Percentiles rank a stretch among this genome's conserved stretches.
Conservation (phyloP, 53 echinoderm and acorn worm genomes). For the Luidia sarsii region DNA sequence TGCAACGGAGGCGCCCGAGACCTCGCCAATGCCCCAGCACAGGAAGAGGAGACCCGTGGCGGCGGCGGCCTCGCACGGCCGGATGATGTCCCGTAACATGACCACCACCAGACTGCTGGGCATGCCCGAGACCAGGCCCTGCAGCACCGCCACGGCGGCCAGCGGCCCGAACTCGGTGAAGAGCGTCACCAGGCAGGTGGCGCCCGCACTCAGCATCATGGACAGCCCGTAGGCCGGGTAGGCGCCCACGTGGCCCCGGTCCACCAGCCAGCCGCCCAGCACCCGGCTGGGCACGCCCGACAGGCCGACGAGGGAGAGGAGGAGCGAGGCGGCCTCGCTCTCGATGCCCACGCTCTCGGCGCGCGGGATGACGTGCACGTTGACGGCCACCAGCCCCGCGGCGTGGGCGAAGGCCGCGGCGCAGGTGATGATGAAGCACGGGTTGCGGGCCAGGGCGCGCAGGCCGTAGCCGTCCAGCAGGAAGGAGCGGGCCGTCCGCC, state of each 20-base stretch:
- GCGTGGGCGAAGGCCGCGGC: background rate
- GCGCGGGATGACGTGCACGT: background rate
- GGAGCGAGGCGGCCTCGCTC: background rate
- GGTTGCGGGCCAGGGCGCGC: background rate
- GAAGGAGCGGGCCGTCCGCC: background rate
- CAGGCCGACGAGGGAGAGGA: slow-evolving; percentile 8
- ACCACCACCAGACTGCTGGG: background rate
- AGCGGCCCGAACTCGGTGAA: background rate
- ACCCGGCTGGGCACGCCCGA: background rate
- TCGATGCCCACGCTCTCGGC: slow-evolving; percentile 11
- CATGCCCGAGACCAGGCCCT: background rate
- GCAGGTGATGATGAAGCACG: background rate
- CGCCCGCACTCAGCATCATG: background rate
- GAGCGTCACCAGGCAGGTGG: background rate
- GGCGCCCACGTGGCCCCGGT: background rate
- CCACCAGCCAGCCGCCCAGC: background rate
- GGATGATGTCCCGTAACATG: background rate
- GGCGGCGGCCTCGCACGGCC: background rate
- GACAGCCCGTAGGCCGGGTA: background rate
- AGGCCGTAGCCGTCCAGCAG: slow-evolving; percentile 17
- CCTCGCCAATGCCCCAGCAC: background rate
- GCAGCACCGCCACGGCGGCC: background rate
- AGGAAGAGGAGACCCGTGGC: slow-evolving; percentile 2
- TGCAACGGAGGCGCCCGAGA: background rate
- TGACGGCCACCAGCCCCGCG: background rate